A percentile compares a stretch with the other conserved stretches of the same genome.
phyloP scores from a whole-genome alignment of 2,797 vertebrate species.

The Anniella stebbinsi region DNA sequence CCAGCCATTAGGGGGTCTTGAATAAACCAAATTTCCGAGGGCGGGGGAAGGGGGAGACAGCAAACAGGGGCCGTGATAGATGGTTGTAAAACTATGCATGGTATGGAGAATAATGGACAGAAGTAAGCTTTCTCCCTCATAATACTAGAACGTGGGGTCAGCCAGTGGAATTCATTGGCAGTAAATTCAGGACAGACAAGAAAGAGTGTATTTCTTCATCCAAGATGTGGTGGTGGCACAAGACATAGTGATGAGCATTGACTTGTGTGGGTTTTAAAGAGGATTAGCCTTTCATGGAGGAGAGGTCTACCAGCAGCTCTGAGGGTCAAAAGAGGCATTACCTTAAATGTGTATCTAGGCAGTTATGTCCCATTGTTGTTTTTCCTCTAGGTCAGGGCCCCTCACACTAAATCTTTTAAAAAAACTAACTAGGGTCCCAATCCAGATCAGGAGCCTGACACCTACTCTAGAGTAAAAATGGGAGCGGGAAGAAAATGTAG shows the following conservation, averaged over 20 bases:
- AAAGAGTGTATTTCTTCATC: background rate
- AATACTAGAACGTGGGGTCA: background rate
- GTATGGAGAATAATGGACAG: background rate
- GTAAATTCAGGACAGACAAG: background rate
- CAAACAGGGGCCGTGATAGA: background rate
- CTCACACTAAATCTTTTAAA: no score
- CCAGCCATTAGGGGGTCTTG: constrained; percentile 22
- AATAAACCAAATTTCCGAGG: constrained; percentile 4
- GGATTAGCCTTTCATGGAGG: background rate
- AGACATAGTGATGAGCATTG: background rate
- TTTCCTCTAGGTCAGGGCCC: no score
- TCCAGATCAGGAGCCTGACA: no score
- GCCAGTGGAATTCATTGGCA: background rate
- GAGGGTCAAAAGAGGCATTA: no score
- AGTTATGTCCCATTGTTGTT: no score
- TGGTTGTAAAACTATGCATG: background rate
- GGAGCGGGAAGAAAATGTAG: no score
- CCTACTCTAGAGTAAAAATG: no score
- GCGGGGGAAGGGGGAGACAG: background rate
- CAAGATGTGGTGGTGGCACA: background rate
- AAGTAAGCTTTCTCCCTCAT: background rate
- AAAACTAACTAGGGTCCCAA: no score
- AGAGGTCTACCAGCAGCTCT: background rate
- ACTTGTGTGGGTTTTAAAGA: background rate
- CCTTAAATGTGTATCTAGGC: no score